Base-by-base conservation (phyloP, 1,140 invertebrate genomes). In the Hyles euphorbiae region DNA sequence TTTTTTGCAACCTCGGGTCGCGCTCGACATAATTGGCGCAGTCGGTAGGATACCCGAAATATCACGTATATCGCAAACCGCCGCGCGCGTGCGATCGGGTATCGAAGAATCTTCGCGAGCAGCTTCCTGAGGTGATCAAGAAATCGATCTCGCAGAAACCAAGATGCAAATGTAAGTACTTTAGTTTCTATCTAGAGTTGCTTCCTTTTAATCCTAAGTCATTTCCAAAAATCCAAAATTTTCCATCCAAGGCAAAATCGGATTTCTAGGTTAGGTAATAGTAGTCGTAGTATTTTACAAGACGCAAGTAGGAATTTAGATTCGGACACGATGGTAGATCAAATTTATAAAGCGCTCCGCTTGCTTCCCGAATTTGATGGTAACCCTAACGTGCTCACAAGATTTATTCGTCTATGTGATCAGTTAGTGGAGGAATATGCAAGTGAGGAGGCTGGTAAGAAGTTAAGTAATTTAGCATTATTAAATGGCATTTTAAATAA, bases 331-430 rank as follows among this genome's bases (percentile, higher is more conserved):
- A n/a, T n/a, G n/a, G n/a, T n/a, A n/a, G n/a, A 57, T 22, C 44
- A 58, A 5, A 48, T 48, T 34, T 47, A 36, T 36, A 53, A 53
- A 8, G 33, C 51, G 6, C 34, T 53, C 36, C n/a, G 51, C 34
- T 53, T 53, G 11, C n/a, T 70, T 4, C 67, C 67, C 3, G 63
- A 70, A 54, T 70, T 70, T 32, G 61, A 70, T 45, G 68, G 61
- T 4, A 70, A 67, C 53, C 60, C 65, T 1, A 59, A 67, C 43
- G 44, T 70, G 1, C 34, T 65, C n/a, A 67, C 68, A 2, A 34
- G 68, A n/a, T 70, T 70, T 53, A 53, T 53, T 36, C 34, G 36
- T 1, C n/a, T 53, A 53, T 53, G 34, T 5, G 65, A 67, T 44
- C 54, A 61, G 11, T 9, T 64, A 33, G 56, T 61, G 0, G 2